phyloP scores from a whole-genome alignment of 2,797 vertebrate genomes.

The Chloroceryle amazona region DNA sequence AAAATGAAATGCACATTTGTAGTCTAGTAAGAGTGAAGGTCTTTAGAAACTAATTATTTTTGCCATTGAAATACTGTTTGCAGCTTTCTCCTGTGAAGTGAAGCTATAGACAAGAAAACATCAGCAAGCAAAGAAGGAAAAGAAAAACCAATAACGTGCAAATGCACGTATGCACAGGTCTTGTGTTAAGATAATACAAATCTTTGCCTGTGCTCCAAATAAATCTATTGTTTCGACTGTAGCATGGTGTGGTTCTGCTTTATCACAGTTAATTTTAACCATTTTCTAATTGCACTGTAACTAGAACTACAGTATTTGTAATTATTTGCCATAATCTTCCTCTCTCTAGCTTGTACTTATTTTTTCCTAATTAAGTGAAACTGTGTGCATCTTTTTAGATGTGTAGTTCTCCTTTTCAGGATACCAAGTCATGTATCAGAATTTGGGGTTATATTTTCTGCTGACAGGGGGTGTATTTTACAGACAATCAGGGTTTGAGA shows the following conservation, averaged over 20 bases:
- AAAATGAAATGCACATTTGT: neutral
- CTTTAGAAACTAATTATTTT: neutral
- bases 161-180: neutral
- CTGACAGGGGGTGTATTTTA: neutral
- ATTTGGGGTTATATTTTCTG: neutral
- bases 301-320: neutral
- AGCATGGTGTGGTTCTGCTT: neutral
- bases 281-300: neutral
- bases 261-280: neutral
- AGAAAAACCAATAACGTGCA: rapidly evolving
- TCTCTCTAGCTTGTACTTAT: neutral
- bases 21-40: neutral
- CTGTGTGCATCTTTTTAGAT: neutral
- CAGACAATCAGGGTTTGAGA: neutral
- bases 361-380: neutral
- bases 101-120: neutral
- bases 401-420: neutral
- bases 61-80: neutral
- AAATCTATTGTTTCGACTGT: neutral
- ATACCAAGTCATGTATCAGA: neutral
- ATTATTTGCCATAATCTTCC: neutral
- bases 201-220: neutral
- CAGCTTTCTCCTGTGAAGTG: neutral
- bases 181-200: neutral
- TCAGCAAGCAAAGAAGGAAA: neutral